Conservation (phyloP, 2,888 invertebrate species). For the Cephonodes hylas region DNA sequence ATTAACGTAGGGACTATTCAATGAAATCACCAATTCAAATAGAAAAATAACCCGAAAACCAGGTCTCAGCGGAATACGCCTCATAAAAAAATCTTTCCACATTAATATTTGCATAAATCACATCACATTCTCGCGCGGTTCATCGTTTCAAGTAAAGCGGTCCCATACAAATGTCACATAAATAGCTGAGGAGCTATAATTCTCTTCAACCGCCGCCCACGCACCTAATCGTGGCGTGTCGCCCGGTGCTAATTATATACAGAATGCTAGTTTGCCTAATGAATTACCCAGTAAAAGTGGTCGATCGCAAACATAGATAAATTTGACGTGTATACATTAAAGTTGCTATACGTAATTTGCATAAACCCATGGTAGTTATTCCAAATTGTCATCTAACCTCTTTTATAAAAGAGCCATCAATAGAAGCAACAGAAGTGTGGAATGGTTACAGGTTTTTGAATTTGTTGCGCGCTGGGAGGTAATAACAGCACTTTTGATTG, state of each 20-base stretch:
- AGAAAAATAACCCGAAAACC: background rate
- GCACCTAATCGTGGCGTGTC: constrained; percentile 24
- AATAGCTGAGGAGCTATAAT: constrained; percentile 12
- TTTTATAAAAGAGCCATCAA: too few relatives aligned
- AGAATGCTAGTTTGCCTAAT: constrained; percentile 56
- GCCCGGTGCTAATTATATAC: constrained; percentile 33
- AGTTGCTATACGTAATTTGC: background rate
- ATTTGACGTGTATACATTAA: background rate
- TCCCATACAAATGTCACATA: constrained; percentile 8
- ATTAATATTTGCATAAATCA: constrained; percentile 8
- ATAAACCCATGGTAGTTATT: background rate
- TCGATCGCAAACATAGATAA: constrained; percentile 21
- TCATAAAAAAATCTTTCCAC: background rate
- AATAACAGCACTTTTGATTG: too few relatives aligned
- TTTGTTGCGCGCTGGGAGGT: too few relatives aligned
- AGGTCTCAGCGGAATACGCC: background rate
- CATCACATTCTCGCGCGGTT: background rate
- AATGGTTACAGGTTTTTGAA: too few relatives aligned
- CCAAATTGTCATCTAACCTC: background rate
- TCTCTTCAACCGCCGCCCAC: constrained; percentile 19
- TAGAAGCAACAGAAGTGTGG: too few relatives aligned
- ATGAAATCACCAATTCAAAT: too few relatives aligned
- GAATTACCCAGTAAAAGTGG: constrained; percentile 62
- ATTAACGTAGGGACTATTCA: too few relatives aligned
- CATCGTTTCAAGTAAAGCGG: constrained; percentile 1